Evolutionary conservation across 2,888 invertebrate species (phyloP).

Genomic region (Tetanocera ferruginea): DNA sequence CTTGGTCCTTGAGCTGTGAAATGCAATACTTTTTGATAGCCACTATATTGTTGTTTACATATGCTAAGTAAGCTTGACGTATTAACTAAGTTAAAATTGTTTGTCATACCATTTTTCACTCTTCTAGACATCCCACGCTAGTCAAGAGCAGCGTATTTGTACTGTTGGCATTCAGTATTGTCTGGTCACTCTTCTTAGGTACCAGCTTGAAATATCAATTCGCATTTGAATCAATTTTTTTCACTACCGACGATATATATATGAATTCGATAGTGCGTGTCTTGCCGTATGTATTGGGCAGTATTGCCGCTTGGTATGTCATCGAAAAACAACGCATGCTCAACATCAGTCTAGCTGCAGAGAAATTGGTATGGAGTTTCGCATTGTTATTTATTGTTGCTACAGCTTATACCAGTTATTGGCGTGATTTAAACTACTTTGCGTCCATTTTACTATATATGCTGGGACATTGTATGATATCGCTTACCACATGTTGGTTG

Average conservation of each 20-base stretch:
- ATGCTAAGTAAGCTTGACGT: slow-evolving; percentile 58
- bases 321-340: slow-evolving; percentile 56
- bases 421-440: slow-evolving; percentile 68
- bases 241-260: slow-evolving; percentile 67
- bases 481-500: slow-evolving; percentile 72
- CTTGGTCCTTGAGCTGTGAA: slow-evolving; percentile 68
- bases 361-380: slow-evolving; percentile 61
- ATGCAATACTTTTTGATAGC: slow-evolving; percentile 67
- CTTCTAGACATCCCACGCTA: slow-evolving; percentile 56
- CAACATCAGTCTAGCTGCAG: slow-evolving; percentile 46
- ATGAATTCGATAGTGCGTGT: slow-evolving; percentile 71
- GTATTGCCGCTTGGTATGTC: slow-evolving; percentile 69
- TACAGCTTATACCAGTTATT: slow-evolving; percentile 61
- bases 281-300: slow-evolving; percentile 71
- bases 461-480: slow-evolving; percentile 68
- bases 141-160: slow-evolving; percentile 51
- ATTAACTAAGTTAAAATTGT: background rate
- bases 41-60: slow-evolving; percentile 60
- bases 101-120: background rate
- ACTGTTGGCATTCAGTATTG: slow-evolving; percentile 38
- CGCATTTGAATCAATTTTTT: slow-evolving; percentile 62
- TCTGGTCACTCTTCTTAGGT: slow-evolving; percentile 59
- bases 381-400: slow-evolving; percentile 58
- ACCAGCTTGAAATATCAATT: slow-evolving; percentile 56
- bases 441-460: slow-evolving; percentile 71